Conservation (phyloP, 2,888 invertebrate species). For the Oscheius myriophilus region DNA sequence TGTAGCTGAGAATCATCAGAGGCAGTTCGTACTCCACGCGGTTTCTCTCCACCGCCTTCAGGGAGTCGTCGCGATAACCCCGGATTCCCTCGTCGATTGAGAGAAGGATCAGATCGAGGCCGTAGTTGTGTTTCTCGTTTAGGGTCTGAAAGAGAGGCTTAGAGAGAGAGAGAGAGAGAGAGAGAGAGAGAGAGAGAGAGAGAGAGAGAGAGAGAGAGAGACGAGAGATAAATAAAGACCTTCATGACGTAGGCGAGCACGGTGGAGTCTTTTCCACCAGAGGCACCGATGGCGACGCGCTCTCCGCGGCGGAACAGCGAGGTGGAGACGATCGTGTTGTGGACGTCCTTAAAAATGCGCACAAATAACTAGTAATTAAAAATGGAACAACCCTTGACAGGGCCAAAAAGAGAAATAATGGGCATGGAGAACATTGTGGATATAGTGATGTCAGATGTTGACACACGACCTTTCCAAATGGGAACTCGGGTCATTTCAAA, state of each 20-base stretch:
- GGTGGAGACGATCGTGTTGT: conserved; percentile 63
- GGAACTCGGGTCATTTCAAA: too few species aligned
- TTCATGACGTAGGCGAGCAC: conserved; percentile 88
- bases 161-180: not conserved
- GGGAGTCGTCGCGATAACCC: conserved; percentile 88
- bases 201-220: not conserved
- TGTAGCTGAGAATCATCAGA: conserved; percentile 92
- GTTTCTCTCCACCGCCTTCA: conserved; percentile 89
- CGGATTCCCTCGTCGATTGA: conserved; percentile 98
- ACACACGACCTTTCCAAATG: too few species aligned
- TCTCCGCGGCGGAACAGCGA: conserved; percentile 65
- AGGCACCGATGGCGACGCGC: conserved; percentile 69
- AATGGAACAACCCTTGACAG: not conserved
- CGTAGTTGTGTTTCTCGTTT: conserved; percentile 89
- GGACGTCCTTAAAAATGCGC: conserved; percentile 62
- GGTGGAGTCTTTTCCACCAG: conserved; percentile 83
- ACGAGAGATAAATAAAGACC: too few species aligned
- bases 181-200: conserved; percentile 71
- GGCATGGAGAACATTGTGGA: too few species aligned
- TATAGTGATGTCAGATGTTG: too few species aligned
- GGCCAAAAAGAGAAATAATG: too few species aligned
- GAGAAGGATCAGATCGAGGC: conserved; percentile 85
- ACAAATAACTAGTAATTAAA: not conserved
- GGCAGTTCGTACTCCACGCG: conserved; percentile 91
- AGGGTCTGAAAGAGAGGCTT: conserved; percentile 78